A percentile compares a stretch with the other conserved stretches of the same genome.
phyloP scores from a whole-genome alignment of 1,140 invertebrate genomes.

The Thalassaphorura encarpata region DNA sequence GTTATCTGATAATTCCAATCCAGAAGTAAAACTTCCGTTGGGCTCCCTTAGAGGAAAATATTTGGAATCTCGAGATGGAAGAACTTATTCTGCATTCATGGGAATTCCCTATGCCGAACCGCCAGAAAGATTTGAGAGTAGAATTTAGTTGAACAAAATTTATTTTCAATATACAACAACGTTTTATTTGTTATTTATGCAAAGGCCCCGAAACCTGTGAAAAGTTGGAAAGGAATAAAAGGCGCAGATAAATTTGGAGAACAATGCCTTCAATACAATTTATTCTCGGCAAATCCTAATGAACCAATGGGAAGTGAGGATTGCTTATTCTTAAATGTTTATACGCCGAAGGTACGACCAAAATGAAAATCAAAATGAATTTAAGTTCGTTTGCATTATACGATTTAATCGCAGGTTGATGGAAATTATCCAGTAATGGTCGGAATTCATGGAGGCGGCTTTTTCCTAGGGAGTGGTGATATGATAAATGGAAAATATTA shows the following conservation, averaged over 20 bases:
- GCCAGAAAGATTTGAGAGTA: slow-evolving; percentile 2
- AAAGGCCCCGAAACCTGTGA: slow-evolving; percentile 35
- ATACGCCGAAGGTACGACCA: slow-evolving; percentile 18
- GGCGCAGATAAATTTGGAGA: slow-evolving; percentile 37
- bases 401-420: too few species aligned
- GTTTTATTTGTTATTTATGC: not conserved
- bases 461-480: not conserved
- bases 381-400: too few species aligned
- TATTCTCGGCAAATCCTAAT: slow-evolving; percentile 3
- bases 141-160: not conserved
- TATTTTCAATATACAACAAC: not conserved
- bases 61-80: not conserved
- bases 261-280: slow-evolving; percentile 38
- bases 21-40: not conserved
- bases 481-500: slow-evolving; percentile 33
- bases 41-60: not conserved
- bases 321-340: slow-evolving; percentile 18
- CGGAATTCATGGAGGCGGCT: slow-evolving; percentile 33
- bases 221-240: slow-evolving; percentile 39
- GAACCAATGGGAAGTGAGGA: slow-evolving; percentile 22
- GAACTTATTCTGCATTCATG: not conserved
- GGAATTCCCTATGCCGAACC: slow-evolving; percentile 8
- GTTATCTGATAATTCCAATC: too few species aligned
- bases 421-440: slow-evolving; percentile 9
- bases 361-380: too few species aligned